Evolutionary conservation across 2,113 vertebrate genomes (phyloP), one percentile per base, ranked within the genome.

Genomic region (Campylorhamphus procurvoides): DNA sequence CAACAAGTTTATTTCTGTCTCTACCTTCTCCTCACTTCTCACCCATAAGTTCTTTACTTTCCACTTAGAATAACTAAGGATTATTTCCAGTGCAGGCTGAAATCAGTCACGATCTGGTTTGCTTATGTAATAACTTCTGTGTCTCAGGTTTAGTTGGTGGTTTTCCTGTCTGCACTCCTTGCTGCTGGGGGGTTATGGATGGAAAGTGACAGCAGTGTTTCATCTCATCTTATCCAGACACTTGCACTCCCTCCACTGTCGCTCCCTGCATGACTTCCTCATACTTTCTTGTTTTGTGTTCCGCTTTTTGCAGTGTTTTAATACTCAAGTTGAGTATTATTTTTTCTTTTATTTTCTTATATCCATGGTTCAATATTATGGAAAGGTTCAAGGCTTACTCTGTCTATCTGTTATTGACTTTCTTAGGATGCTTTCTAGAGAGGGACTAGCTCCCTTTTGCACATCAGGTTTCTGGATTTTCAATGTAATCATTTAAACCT

Each of bases 1-100:
- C 82, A 95, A 35, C 83, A 93, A 89, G 31, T 49, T 96, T 95
- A 91, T 94, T 95, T 88, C 93, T 94, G 82, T 92, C 75, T 96
- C 69, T 85, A 80, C 49, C 93, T 96, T 88, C 39, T 71, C 69
- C 42, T 58, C 55, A 20, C 47, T 93, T 88, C 60, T 97, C 88
- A 93, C 55, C 23, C 10, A 14, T 37, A 67, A 94, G 19, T 15
- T 75, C 68, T 84, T 94, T 89, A 89, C 83, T 96, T 93, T 87
- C 77, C 55, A 84, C 40, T 96, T 97, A 10, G 91, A 92, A 92
- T 95, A 96, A 23, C 50, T 84, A 90, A 81, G 83, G 73, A 86
- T 85, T 94, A 69, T 89, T 97, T 93, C 89, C 86, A 63, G 24
- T 71, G 64, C 67, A 67, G 47, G 60, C 74, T 84, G 74, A 87